Percentiles rank a stretch among this genome's conserved stretches.
Evolutionary conservation across 2,797 vertebrate genomes (phyloP).

Genomic region (Gallirallus australis): DNA sequence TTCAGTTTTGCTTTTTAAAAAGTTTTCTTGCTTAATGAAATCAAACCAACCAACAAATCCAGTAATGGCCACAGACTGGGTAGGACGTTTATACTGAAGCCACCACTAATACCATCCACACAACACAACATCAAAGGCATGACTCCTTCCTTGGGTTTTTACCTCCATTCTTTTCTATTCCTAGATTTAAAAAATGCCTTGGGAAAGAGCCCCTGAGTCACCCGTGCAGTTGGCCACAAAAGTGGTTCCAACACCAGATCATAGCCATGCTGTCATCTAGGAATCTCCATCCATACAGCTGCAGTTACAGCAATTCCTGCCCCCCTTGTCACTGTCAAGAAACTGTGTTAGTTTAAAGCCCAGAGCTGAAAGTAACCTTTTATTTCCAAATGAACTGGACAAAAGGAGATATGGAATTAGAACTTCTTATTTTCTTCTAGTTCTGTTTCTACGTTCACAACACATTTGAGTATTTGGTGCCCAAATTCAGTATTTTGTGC

Average conservation of each 20-base stretch:
- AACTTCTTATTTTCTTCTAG: background rate
- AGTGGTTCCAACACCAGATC: background rate
- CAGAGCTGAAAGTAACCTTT: background rate
- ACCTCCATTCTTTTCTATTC: background rate
- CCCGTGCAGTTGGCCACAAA: background rate
- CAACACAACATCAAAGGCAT: background rate
- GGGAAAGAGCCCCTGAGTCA: background rate
- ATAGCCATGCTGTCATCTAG: background rate
- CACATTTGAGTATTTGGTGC: background rate
- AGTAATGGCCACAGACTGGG: background rate
- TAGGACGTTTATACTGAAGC: background rate
- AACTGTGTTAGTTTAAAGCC: background rate
- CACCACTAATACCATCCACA: background rate
- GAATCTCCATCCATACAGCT: background rate
- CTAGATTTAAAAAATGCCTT: background rate
- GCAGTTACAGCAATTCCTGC: background rate
- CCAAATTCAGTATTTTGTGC: accelerated
- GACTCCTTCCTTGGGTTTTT: background rate
- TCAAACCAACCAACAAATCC: background rate
- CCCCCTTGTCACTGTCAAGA: background rate
- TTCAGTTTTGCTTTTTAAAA: background rate
- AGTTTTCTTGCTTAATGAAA: background rate
- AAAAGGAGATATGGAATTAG: background rate
- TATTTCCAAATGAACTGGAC: background rate
- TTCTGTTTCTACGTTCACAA: background rate